A percentile compares a stretch with the other conserved stretches of the same genome.
Evolutionary conservation across 2,888 invertebrate genomes (phyloP).

Genomic region (Diplolepis rosae): DNA sequence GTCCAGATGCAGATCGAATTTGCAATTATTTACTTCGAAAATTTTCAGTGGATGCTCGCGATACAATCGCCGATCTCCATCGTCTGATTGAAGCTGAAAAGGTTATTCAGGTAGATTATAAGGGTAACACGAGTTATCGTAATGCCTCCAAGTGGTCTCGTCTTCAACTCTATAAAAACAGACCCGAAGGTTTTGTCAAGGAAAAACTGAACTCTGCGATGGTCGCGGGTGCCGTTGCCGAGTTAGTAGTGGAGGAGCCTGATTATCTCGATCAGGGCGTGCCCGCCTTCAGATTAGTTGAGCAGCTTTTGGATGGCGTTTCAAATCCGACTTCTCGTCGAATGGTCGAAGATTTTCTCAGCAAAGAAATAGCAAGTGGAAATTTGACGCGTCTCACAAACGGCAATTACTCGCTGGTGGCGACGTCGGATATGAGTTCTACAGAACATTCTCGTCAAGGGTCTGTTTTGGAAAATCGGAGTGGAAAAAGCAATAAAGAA

Average conservation of each 20-base stretch:
- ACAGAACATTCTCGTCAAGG: slow-evolving; percentile 43
- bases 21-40: slow-evolving; percentile 86
- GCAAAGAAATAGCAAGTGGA: slow-evolving; percentile 82
- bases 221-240: slow-evolving; percentile 82
- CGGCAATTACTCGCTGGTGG: slow-evolving; percentile 82
- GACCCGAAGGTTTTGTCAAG: slow-evolving; percentile 76
- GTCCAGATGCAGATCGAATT: slow-evolving; percentile 88
- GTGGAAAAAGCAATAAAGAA: slow-evolving; percentile 49
- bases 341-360: slow-evolving; percentile 78
- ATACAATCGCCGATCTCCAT: slow-evolving; percentile 83
- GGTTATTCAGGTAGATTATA: slow-evolving; percentile 89
- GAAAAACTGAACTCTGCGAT: slow-evolving; percentile 73
- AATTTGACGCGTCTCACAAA: slow-evolving; percentile 81
- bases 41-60: slow-evolving; percentile 81
- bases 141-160: slow-evolving; percentile 84
- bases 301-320: slow-evolving; percentile 76
- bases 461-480: slow-evolving; percentile 38
- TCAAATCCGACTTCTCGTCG: slow-evolving; percentile 80
- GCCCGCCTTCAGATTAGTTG: slow-evolving; percentile 80
- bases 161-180: slow-evolving; percentile 70
- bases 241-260: slow-evolving; percentile 82
- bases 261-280: slow-evolving; percentile 83
- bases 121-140: slow-evolving; percentile 89
- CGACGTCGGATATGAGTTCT: slow-evolving; percentile 69
- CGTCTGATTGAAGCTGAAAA: slow-evolving; percentile 84